Percentiles rank a stretch among this genome's conserved stretches.
These are phyloP conservation scores for Gymnogyps californianus DNA, from an alignment of 2,113 vertebrate genomes.

Conservation along the genomic window DNA sequence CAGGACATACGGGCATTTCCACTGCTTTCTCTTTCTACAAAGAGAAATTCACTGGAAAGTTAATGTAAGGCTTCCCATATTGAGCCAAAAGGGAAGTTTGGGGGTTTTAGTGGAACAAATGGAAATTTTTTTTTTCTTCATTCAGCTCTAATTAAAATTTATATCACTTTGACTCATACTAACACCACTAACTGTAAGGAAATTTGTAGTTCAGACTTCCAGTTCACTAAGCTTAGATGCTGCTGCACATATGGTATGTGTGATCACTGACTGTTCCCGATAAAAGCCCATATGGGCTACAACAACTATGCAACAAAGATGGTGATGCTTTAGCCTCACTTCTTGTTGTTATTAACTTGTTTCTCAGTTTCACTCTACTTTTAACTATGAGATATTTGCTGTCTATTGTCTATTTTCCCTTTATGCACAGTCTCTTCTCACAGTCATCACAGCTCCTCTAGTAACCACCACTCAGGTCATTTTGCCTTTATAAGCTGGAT, in stretches of 20 bases:
- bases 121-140: not conserved
- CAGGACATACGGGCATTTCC: not conserved
- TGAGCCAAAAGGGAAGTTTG: not conserved
- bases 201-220: not conserved
- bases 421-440: not conserved
- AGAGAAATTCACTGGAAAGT: not conserved
- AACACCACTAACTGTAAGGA: not conserved
- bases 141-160: slow-evolving; percentile 47
- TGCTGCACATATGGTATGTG: slow-evolving; percentile 14
- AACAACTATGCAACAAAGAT: not conserved
- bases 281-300: slow-evolving; percentile 1
- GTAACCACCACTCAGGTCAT: not conserved
- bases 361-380: not conserved
- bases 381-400: not conserved
- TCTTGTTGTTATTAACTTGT: not conserved
- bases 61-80: not conserved
- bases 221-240: not conserved
- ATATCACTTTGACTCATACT: not conserved
- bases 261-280: slow-evolving; percentile 16
- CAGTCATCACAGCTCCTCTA: not conserved
- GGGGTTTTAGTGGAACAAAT: not conserved
- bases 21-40: not conserved
- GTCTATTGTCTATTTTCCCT: not conserved
- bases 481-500: not conserved
- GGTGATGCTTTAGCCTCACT: not conserved